Percentiles rank a stretch among this genome's conserved stretches.
Evolutionary conservation across 2,113 vertebrate genomes (phyloP).

Genomic region (Rhineura floridana): DNA sequence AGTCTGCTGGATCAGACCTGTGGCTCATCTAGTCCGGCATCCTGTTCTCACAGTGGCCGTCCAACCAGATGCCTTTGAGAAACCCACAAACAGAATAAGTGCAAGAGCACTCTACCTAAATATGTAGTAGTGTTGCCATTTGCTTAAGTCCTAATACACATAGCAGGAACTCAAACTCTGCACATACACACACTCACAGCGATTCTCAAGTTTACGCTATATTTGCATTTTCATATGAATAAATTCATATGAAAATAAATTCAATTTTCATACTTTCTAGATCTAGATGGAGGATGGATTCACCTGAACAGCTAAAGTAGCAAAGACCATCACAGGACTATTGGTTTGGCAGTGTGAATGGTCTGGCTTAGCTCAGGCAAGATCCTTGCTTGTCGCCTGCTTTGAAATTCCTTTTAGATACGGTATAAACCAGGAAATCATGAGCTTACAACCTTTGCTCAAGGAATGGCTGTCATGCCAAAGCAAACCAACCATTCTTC

Average conservation of each 20-base stretch:
- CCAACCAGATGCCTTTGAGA: too few relatives aligned
- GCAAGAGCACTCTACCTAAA: too few relatives aligned
- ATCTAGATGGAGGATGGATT: neutral
- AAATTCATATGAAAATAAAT: too few relatives aligned
- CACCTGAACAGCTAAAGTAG: neutral
- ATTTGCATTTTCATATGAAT: neutral
- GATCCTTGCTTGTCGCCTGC: neutral
- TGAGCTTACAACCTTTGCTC: neutral
- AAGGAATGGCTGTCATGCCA: neutral
- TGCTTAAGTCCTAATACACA: neutral
- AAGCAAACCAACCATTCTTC: neutral
- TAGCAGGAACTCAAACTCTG: neutral
- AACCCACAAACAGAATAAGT: too few relatives aligned
- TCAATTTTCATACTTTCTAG: too few relatives aligned
- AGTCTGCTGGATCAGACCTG: too few relatives aligned
- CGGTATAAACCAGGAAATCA: neutral
- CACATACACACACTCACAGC: neutral
- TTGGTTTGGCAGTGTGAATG: neutral
- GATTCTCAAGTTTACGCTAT: neutral
- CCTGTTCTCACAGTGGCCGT: too few relatives aligned
- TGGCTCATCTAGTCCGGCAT: too few relatives aligned
- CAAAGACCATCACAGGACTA: neutral
- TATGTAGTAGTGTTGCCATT: too few relatives aligned
- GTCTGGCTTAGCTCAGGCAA: neutral
- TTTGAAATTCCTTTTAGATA: constrained; percentile 1